Conservation (phyloP, 2,797 vertebrate genomes). For the Champsocephalus esox region DNA sequence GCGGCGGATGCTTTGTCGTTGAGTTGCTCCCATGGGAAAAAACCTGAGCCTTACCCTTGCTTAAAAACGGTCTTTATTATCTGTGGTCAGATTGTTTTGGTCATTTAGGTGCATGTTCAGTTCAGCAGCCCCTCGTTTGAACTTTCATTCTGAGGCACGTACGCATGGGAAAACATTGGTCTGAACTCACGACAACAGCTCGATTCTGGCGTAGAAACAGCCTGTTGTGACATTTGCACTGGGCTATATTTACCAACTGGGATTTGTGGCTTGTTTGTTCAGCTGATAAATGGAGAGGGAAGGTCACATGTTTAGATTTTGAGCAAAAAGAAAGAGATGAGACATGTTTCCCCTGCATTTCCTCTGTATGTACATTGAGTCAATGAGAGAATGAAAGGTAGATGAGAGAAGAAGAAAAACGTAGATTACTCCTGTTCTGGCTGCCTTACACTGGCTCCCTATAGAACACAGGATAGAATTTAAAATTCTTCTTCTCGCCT, state of each 20-base stretch:
- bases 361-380: not conserved
- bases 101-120: constrained; percentile 34
- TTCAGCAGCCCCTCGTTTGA: constrained; percentile 17
- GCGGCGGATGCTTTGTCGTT: constrained; percentile 34
- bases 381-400: no score
- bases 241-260: constrained; percentile 1
- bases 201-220: constrained; percentile 18
- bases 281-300: constrained; percentile 9
- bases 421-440: no score
- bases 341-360: not conserved
- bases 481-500: no score
- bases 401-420: no score
- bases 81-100: constrained; percentile 28
- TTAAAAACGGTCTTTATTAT: constrained; percentile 50
- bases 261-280: constrained; percentile 28
- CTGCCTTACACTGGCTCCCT: no score
- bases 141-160: constrained; percentile 30
- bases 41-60: constrained; percentile 25
- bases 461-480: no score
- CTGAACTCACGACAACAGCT: constrained; percentile 29
- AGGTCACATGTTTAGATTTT: constrained; percentile 34
- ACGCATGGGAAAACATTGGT: constrained; percentile 46
- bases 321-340: constrained; percentile 3
- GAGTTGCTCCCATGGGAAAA: constrained; percentile 59
- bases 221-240: constrained; percentile 42